Conservation (phyloP, 2,888 invertebrate species). For the Cataglyphis albicans region DNA sequence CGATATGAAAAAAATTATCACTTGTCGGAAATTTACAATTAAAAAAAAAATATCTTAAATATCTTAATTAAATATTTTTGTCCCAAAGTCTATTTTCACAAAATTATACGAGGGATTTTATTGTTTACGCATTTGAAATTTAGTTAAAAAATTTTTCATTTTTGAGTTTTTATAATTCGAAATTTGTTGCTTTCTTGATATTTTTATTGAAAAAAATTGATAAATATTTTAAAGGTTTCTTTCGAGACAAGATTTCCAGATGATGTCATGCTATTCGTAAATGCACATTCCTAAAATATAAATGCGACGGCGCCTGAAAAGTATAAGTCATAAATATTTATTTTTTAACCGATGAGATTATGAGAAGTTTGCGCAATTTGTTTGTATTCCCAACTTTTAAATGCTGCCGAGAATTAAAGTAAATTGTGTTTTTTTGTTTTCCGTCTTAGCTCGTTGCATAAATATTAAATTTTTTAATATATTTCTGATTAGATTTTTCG, state of each 20-base stretch:
- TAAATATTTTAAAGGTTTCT: neutral
- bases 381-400: neutral
- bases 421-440: neutral
- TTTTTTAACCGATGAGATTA: neutral
- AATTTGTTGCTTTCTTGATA: neutral
- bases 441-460: neutral
- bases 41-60: neutral
- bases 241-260: neutral
- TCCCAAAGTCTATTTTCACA: neutral
- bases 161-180: neutral
- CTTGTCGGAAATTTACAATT: neutral
- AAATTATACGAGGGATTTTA: neutral
- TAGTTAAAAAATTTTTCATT: neutral
- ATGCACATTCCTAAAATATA: neutral
- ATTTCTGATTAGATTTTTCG: neutral
- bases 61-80: neutral
- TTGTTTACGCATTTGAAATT: neutral
- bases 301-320: neutral
- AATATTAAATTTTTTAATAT: neutral
- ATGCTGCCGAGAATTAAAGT: neutral
- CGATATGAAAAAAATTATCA: neutral
- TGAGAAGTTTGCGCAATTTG: neutral
- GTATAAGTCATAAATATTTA: conserved; percentile 18
- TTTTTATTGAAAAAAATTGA: neutral
- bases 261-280: neutral